Conservation (phyloP, 37 sponge, comb jelly and placozoan species). For the Hexactinellida sp. region DNA sequence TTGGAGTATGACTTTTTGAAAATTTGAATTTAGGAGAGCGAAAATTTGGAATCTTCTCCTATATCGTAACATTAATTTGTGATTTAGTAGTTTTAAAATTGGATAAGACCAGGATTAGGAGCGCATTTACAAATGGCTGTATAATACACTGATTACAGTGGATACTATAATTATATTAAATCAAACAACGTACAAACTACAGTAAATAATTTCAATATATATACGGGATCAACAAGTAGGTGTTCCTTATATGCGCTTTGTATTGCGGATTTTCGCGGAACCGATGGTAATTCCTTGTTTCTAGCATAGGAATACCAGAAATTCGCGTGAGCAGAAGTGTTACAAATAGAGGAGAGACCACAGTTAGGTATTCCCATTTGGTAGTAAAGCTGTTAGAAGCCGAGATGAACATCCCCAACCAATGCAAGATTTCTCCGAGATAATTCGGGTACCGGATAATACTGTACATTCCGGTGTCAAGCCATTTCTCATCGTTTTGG, state of each 20-base stretch:
- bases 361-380: constrained; percentile 35
- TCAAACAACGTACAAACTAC: background rate
- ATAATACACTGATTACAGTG: no score
- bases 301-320: constrained; percentile 78
- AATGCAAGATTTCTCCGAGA: constrained; percentile 86
- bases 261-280: constrained; percentile 63
- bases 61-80: no score
- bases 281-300: constrained; percentile 37
- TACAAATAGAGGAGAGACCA: constrained; percentile 55
- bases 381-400: constrained; percentile 63
- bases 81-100: no score
- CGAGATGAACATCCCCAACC: constrained; percentile 80
- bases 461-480: constrained; percentile 67
- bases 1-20: no score
- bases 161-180: no score
- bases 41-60: no score
- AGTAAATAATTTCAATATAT: constrained; percentile 29
- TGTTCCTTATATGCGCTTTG: constrained; percentile 37
- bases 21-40: no score
- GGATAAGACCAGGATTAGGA: no score
- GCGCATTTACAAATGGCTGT: no score
- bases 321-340: constrained; percentile 44
- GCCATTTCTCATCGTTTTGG: constrained; percentile 57
- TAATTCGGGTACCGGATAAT: constrained; percentile 87
- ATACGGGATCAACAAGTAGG: constrained; percentile 57